Conservation (phyloP, 2,113 vertebrate species). For the Ameiurus melas region DNA sequence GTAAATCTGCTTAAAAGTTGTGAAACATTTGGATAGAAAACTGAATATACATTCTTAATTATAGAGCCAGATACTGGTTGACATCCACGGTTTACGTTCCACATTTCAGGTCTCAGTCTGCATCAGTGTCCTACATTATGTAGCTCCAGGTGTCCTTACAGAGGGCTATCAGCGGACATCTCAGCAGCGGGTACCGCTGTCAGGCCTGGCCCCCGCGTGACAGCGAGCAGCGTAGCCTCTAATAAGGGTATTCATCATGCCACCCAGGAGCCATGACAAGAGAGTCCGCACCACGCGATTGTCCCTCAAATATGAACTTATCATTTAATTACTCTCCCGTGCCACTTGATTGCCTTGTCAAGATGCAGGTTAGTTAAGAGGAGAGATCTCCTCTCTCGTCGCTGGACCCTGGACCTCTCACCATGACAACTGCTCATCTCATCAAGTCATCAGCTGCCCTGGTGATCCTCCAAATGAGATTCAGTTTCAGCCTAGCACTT, state of each 20-base stretch:
- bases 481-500: constrained; percentile 51
- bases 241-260: constrained; percentile 89
- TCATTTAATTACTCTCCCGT: constrained; percentile 87
- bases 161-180: constrained; percentile 52
- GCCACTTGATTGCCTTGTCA: constrained; percentile 77
- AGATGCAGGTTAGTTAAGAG: constrained; percentile 84
- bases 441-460: constrained; percentile 70
- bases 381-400: constrained; percentile 67
- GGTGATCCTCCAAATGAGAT: constrained; percentile 61
- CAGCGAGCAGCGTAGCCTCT: constrained; percentile 77
- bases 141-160: constrained; percentile 54
- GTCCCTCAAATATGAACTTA: constrained; percentile 88
- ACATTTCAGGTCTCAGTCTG: constrained; percentile 18
- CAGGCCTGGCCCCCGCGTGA: constrained; percentile 68
- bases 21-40: not conserved
- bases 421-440: constrained; percentile 66
- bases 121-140: constrained; percentile 44
- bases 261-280: constrained; percentile 75
- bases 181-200: constrained; percentile 58
- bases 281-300: constrained; percentile 74
- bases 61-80: constrained; percentile 23
- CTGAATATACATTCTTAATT: not conserved
- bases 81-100: constrained; percentile 10
- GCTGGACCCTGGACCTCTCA: constrained; percentile 64
- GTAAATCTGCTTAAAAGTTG: not conserved